phyloP scores from a whole-genome alignment of 2,113 vertebrate species.

The Ceuthmochares aereus region DNA sequence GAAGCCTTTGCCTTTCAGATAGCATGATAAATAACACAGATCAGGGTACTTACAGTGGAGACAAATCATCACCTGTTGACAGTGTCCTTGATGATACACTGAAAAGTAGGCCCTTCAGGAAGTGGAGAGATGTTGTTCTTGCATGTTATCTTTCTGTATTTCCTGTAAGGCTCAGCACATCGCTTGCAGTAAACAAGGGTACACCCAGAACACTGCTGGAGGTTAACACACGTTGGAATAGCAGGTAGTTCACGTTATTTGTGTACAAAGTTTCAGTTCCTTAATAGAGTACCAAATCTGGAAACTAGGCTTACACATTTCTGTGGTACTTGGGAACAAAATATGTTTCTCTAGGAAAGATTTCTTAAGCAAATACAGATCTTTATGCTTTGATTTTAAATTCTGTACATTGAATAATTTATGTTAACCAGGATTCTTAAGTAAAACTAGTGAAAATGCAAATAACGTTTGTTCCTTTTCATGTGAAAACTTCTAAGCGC shows the following conservation, averaged over 20 bases:
- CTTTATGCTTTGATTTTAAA: slow-evolving; percentile 12
- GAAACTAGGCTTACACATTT: neutral
- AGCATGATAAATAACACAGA: neutral
- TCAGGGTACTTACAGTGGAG: neutral
- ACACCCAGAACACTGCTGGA: neutral
- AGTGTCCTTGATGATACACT: neutral
- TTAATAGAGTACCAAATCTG: neutral
- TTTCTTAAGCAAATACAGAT: neutral
- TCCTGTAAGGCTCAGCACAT: slow-evolving; percentile 6
- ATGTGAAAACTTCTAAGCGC: neutral
- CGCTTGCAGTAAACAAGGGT: slow-evolving; percentile 23
- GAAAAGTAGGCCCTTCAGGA: slow-evolving; percentile 16
- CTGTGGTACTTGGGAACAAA: neutral
- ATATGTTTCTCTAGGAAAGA: neutral
- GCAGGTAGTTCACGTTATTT: neutral
- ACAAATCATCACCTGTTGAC: neutral
- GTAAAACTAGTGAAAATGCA: slow-evolving; percentile 31
- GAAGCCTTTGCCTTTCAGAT: neutral
- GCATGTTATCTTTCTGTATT: slow-evolving; percentile 4
- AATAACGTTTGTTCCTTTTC: slow-evolving; percentile 11
- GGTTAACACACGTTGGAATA: neutral
- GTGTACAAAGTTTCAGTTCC: neutral
- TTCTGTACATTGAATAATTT: slow-evolving; percentile 40
- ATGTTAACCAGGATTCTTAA: slow-evolving; percentile 1
- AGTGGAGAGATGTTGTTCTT: neutral